These are phyloP conservation scores for Dorcus hopei DNA, from an alignment of 2,888 invertebrate genomes.

Conservation along the genomic window DNA sequence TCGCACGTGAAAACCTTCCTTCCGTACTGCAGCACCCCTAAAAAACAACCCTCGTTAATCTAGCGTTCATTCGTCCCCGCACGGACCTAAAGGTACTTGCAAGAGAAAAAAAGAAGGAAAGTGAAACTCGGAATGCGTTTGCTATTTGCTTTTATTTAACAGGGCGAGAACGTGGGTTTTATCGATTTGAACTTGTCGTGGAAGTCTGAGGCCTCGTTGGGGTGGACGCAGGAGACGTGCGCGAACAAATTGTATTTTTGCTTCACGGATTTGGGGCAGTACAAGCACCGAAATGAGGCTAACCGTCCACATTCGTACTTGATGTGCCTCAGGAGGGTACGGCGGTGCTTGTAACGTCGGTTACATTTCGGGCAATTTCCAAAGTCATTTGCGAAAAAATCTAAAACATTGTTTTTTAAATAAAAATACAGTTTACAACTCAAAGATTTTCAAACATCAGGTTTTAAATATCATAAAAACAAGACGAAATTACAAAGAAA, in stretches of 20 bases:
- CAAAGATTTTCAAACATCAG: too few species aligned
- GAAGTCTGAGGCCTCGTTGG: not conserved
- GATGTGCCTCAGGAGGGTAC: constrained; percentile 5
- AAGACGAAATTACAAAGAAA: too few species aligned
- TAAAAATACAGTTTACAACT: too few species aligned
- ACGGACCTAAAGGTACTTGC: not conserved
- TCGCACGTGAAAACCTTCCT: constrained; percentile 22
- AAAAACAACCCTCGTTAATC: not conserved
- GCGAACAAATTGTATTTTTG: constrained; percentile 6
- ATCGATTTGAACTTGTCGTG: not conserved
- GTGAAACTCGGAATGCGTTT: not conserved
- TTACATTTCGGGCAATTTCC: constrained; percentile 5
- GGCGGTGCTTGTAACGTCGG: constrained; percentile 3
- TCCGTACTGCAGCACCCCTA: not conserved
- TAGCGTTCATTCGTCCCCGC: not conserved
- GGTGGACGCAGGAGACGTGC: constrained; percentile 3
- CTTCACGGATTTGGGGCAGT: constrained; percentile 3
- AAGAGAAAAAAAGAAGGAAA: not conserved
- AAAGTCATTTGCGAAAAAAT: too few species aligned
- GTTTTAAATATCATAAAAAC: too few species aligned
- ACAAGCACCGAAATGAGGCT: constrained; percentile 7
- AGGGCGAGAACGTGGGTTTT: not conserved
- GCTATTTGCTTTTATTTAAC: not conserved
- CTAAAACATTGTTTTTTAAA: too few species aligned
- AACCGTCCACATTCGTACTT: constrained; percentile 8